Conservation (phyloP, 2,113 vertebrate genomes). For the Pterocles orientalis region DNA sequence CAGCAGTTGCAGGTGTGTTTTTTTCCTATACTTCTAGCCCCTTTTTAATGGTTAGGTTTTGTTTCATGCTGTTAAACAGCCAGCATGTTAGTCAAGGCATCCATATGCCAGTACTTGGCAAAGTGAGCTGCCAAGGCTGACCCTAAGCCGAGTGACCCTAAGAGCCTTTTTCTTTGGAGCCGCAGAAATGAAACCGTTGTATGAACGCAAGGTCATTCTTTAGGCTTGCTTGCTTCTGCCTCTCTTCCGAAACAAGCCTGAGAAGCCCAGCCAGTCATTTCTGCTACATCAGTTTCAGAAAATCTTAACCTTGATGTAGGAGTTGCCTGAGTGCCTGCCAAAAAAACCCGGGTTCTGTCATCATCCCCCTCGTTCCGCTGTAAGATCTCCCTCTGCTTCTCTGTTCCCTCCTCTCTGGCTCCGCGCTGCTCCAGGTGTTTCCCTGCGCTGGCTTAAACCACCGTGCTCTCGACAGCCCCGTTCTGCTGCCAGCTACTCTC, state of each 20-base stretch:
- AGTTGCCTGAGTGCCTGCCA: neutral
- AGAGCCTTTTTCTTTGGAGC: neutral
- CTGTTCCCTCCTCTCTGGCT: neutral
- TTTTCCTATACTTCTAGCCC: neutral
- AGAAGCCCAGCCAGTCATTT: neutral
- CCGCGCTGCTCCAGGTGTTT: neutral
- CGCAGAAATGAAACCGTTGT: neutral
- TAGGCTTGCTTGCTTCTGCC: too few species aligned
- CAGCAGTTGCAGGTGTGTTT: neutral
- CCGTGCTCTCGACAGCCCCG: neutral
- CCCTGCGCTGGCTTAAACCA: neutral
- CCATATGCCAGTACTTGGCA: neutral
- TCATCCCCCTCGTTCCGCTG: neutral
- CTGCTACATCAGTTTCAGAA: neutral
- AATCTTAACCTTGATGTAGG: neutral
- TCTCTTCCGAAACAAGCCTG: neutral
- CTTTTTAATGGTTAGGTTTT: neutral
- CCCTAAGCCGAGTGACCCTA: neutral
- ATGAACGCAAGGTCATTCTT: too few species aligned
- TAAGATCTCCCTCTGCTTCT: neutral
- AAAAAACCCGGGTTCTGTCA: neutral
- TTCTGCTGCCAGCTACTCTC: neutral
- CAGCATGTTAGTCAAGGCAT: too few species aligned
- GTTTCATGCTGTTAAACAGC: neutral
- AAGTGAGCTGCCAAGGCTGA: neutral